Evolutionary conservation across 1,140 invertebrate genomes (phyloP).

Genomic region (Penaeus japonicus): DNA sequence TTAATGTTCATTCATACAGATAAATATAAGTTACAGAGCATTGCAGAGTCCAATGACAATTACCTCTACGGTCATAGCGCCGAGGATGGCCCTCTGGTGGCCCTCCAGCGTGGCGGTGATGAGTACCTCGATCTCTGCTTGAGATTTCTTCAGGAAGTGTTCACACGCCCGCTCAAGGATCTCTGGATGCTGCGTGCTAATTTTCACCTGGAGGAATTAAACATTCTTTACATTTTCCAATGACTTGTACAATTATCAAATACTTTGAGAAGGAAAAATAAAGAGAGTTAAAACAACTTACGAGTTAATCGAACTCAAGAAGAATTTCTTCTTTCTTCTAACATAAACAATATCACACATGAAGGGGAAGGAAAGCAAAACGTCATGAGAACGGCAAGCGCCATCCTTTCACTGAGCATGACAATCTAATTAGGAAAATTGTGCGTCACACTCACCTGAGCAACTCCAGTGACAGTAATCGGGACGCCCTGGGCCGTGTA

Average conservation of each 20-base stretch:
- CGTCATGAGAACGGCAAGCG: not conserved
- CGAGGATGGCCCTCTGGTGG: slow-evolving; percentile 47
- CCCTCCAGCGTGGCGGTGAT: slow-evolving; percentile 40
- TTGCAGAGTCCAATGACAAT: too few species aligned
- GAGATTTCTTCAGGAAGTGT: slow-evolving; percentile 21
- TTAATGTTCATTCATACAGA: too few species aligned
- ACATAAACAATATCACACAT: not conserved
- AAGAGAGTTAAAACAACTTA: too few species aligned
- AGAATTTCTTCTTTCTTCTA: too few species aligned
- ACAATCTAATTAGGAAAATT: not conserved
- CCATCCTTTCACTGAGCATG: not conserved
- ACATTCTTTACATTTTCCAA: too few species aligned
- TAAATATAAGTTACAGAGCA: too few species aligned
- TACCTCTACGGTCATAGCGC: slow-evolving; percentile 50
- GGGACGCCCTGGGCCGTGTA: slow-evolving; percentile 96
- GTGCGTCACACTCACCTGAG: slow-evolving; percentile 74
- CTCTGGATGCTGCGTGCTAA: slow-evolving; percentile 25
- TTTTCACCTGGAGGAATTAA: slow-evolving; percentile 26
- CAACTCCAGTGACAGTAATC: slow-evolving; percentile 95
- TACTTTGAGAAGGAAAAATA: too few species aligned
- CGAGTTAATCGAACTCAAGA: too few species aligned
- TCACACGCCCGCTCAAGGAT: slow-evolving; percentile 39
- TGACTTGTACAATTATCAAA: too few species aligned
- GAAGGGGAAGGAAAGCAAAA: not conserved
- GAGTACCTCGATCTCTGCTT: not conserved